A percentile compares a stretch with the other conserved stretches of the same genome.
These are phyloP conservation scores for Macheiramphus alcinus DNA, from an alignment of 2,113 vertebrate species.

Conservation along the genomic window DNA sequence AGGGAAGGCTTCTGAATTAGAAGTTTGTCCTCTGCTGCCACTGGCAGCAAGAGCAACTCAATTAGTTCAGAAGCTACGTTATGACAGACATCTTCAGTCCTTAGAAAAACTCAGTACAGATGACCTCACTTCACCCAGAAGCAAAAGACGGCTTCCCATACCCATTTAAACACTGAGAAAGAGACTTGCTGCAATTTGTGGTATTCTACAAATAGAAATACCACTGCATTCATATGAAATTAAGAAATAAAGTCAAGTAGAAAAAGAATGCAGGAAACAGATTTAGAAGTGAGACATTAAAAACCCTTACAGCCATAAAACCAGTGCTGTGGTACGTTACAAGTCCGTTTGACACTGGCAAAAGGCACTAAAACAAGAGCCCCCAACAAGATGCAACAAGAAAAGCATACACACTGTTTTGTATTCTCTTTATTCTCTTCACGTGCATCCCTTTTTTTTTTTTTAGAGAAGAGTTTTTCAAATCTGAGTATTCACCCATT, in stretches of 20 bases:
- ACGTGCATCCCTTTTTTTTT: neutral
- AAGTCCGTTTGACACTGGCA: neutral
- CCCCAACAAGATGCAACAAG: neutral
- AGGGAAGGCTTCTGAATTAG: neutral
- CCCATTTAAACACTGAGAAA: neutral
- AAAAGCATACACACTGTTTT: neutral
- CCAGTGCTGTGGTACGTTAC: neutral
- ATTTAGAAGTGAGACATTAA: neutral
- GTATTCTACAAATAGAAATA: conserved; percentile 1
- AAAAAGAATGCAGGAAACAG: neutral
- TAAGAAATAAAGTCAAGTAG: neutral
- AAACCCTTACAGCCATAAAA: neutral
- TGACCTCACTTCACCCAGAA: conserved; percentile 31
- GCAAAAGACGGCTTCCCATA: neutral
- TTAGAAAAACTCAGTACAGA: neutral
- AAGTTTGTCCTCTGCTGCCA: neutral
- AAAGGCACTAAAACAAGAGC: neutral
- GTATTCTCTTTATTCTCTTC: neutral
- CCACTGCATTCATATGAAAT: neutral
- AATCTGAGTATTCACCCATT: neutral
- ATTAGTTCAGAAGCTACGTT: conserved; percentile 6
- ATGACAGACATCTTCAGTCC: neutral
- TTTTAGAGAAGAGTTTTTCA: neutral
- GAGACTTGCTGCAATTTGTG: neutral
- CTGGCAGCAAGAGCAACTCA: conserved; percentile 14